Evolutionary conservation across 2,113 vertebrate genomes (phyloP).

Genomic region (Poeciliopsis turrubarensis): DNA sequence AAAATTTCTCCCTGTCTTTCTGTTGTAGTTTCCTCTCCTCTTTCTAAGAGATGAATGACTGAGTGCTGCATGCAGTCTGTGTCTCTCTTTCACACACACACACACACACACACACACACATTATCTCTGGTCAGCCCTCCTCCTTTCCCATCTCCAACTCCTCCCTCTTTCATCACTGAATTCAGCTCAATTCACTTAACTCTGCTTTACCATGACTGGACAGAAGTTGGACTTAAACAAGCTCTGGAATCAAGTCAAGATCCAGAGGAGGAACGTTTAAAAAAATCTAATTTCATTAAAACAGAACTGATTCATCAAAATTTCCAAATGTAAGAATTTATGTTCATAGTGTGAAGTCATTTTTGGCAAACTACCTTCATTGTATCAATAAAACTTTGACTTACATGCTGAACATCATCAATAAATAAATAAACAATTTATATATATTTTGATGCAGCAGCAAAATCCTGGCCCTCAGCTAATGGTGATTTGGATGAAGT

Average conservation of each 20-base stretch:
- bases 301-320: background rate
- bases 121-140: conserved; percentile 31
- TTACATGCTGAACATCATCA: background rate
- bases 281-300: no score
- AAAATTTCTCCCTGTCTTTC: conserved; percentile 19
- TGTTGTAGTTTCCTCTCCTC: conserved; percentile 70
- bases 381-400: background rate
- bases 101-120: conserved; percentile 19
- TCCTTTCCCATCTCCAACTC: conserved; percentile 14
- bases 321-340: background rate
- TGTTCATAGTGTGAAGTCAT: background rate
- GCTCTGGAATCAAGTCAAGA: background rate
- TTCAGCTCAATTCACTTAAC: conserved; percentile 23
- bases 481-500: no score
- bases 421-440: background rate
- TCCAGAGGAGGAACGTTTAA: background rate
- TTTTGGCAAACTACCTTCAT: background rate
- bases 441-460: background rate
- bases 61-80: conserved; percentile 79
- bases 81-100: conserved; percentile 55
- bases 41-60: conserved; percentile 77
- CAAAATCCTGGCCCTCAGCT: no score
- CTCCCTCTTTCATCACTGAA: conserved; percentile 59
- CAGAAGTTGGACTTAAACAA: conserved; percentile 26
- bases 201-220: conserved; percentile 48